Evolutionary conservation across 2,113 vertebrate species (phyloP), one percentile per base, ranked within the genome.

Genomic region (Otis tarda): DNA sequence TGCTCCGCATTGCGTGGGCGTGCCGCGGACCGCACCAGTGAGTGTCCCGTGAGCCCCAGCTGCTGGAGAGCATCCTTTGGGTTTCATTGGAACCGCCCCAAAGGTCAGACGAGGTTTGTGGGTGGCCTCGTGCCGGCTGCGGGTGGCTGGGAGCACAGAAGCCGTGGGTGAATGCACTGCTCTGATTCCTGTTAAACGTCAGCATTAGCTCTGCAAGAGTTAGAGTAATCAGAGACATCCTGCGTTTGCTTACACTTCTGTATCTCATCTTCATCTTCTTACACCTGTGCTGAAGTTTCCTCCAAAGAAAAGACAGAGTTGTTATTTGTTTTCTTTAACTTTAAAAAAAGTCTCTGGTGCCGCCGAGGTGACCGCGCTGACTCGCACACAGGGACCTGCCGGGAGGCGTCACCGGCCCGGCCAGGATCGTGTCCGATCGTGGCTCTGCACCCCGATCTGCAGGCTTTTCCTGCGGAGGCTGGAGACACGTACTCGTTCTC

Each of bases 211-310:
- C 93, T 82, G 93, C 45, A 63, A 89, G 68, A 95, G 86, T 11
- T 89, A 92, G 86, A 93, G 87, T 85, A 90, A 75, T 82, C 94
- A 87, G 65, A 96, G 94, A 39, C 92, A 50, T 52, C 56, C 30
- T 49, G 87, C 89, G 82, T 83, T 94, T 96, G 92, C 87, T 93
- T 93, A 86, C 35, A 17, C 45, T 20, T 39, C 37, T 23, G 37
- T 39, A 6, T 53, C 69, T 61, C 39, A 30, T 27, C 64, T 56
- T 65, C 24, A 10, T 23, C 41, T 70, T 83, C 92, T 74, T 82
- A 83, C 64, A 84, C 19, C 7, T 45, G 41, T 5, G 39, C 93
- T 93, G 80, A 86, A 75, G 22, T 87, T 82, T 96, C 84, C 59
- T 93, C 47, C 63, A 12, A 41, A 82, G 92, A 87, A 96, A 55